Evolutionary conservation across 2,888 invertebrate species (phyloP), one percentile per base, ranked within the genome.

Genomic region (Dione juno): DNA sequence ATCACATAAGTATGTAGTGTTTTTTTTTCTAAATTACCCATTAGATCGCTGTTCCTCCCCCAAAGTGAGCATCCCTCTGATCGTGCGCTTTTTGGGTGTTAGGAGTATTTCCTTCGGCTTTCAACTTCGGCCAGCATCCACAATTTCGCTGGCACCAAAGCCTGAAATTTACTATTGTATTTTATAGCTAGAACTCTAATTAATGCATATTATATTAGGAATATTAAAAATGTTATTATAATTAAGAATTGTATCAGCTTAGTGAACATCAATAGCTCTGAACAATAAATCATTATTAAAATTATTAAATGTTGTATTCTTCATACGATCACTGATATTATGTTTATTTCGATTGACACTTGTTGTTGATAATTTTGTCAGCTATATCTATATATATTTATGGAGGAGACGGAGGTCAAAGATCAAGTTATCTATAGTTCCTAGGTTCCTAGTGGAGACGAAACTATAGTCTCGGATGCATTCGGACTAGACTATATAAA

Each of bases 231-330:
- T 92, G 93, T 92, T 92, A 91, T 90, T 88, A 88, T 88, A 64
- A 84, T 84, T 91, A 92, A 92, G 91, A 88, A 92, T 88, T 92
- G 93, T 93, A 92, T 92, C 92, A 89, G 93, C 93, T 93, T 93
- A 93, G 93, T 90, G 84, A 93, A 92, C 91, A 93, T 92, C 93
- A 93, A 93, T 93, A 93, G 93, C 93, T 93, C 91, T 87, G 90
- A 85, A 82, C 88, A 90, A 89, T 89, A 82, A 92, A 91, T 90
- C 92, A 92, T 92, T 92, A 93, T 92, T 89, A 83, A 93, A 92
- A 92, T 91, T 92, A 92, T 88, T 90, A 85, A 89, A 88, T 90
- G 89, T 88, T 88, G 89, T 90, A 87, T 89, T 88, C 81, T 88
- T 89, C 83, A 81, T 76, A 78, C 75, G 43, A 52, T 66, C 66